Evolutionary conservation across 2,797 vertebrate genomes (phyloP).

Genomic region (Discoglossus pictus): DNA sequence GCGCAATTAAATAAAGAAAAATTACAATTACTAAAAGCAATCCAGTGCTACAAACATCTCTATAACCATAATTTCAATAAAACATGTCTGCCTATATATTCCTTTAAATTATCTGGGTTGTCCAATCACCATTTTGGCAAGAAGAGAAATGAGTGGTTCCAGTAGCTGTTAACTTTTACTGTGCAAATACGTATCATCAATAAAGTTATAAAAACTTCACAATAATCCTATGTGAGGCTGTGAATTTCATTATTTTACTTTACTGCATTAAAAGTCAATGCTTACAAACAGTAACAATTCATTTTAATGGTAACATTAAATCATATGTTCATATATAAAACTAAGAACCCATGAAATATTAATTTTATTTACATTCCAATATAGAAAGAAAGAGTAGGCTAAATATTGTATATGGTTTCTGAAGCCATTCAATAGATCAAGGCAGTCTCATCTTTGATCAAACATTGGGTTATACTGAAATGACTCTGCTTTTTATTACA

Average conservation of each 20-base stretch:
- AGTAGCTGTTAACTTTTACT: too few species aligned
- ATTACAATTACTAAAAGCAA: too few species aligned
- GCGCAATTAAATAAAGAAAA: too few species aligned
- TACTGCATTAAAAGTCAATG: constrained; percentile 13
- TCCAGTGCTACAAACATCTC: too few species aligned
- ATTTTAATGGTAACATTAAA: constrained; percentile 58
- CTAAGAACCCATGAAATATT: constrained; percentile 42
- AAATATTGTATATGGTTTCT: constrained; percentile 46
- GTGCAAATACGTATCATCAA: too few species aligned
- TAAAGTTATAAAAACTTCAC: too few species aligned
- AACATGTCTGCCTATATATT: too few species aligned
- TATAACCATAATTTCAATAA: too few species aligned
- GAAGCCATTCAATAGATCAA: constrained; percentile 37
- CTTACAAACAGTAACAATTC: constrained; percentile 52
- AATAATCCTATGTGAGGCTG: background rate
- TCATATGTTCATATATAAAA: constrained; percentile 45
- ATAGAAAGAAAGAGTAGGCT: constrained; percentile 43
- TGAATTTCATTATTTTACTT: constrained; percentile 22
- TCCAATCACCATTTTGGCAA: too few species aligned
- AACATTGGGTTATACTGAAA: constrained; percentile 4
- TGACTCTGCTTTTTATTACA: background rate
- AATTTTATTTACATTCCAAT: constrained; percentile 50
- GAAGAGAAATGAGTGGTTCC: too few species aligned
- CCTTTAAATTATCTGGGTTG: too few species aligned
- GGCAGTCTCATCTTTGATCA: too few species aligned